phyloP scores from a whole-genome alignment of 1,140 invertebrate species.

The Bombus confusus region DNA sequence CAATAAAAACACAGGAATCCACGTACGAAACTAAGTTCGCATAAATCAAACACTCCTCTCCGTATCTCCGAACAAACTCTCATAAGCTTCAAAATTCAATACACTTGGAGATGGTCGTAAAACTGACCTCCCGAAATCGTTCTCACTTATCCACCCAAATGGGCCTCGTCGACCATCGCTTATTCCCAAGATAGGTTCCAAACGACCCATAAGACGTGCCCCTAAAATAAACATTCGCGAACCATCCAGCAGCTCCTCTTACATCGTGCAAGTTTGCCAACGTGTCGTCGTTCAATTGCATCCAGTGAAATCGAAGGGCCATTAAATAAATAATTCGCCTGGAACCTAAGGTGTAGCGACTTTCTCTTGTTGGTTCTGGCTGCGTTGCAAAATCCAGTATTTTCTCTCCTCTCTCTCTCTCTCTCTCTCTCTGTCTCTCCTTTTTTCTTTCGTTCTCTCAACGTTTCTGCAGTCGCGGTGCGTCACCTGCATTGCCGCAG shows the following conservation, averaged over 20 bases:
- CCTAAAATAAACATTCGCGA: background rate
- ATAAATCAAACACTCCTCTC: too few species aligned
- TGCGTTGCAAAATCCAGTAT: background rate
- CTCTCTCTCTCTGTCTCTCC: background rate
- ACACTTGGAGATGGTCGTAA: background rate
- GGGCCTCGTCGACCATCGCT: background rate
- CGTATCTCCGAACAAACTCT: background rate
- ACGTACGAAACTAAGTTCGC: too few species aligned
- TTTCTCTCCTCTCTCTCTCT: background rate
- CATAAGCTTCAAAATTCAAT: background rate
- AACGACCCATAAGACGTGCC: background rate
- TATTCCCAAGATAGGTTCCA: background rate
- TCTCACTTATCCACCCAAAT: background rate
- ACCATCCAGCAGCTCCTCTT: background rate
- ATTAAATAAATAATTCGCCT: conserved; percentile 19
- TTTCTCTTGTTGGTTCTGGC: background rate
- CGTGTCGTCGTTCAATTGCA: background rate
- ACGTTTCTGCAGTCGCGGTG: conserved; percentile 34
- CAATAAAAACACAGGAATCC: too few species aligned
- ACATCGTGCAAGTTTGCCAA: background rate
- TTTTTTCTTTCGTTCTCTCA: background rate
- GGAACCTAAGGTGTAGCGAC: too few species aligned
- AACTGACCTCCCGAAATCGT: background rate
- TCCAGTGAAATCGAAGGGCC: background rate
- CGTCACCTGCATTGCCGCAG: conserved; percentile 64